Evolutionary conservation across 1,140 invertebrate species (phyloP).

Genomic region (Ridgeia piscesae): DNA sequence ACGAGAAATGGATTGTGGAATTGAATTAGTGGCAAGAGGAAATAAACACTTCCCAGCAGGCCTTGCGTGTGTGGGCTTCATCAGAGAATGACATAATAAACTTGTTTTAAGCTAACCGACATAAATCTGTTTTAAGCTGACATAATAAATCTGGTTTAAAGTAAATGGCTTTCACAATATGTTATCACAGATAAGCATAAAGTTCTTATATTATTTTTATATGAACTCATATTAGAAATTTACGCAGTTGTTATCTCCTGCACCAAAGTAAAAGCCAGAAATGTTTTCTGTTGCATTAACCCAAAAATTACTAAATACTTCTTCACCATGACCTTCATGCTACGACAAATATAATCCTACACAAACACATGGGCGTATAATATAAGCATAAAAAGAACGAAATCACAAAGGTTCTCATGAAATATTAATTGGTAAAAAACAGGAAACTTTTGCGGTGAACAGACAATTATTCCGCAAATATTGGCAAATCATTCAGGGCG

Average conservation of each 20-base stretch:
- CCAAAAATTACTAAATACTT: not conserved
- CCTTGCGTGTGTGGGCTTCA: not conserved
- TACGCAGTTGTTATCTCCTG: not conserved
- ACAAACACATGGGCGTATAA: not conserved
- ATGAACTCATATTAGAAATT: not conserved
- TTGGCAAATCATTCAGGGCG: not conserved
- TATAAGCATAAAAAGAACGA: not conserved
- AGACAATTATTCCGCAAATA: not conserved
- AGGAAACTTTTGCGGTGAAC: not conserved
- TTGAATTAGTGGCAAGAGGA: not conserved
- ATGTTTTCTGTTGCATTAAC: not conserved
- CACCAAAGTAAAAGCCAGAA: not conserved
- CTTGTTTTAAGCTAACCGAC: not conserved
- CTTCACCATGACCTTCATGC: not conserved
- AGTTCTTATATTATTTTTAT: not conserved
- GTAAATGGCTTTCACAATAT: not conserved
- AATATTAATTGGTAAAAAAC: not conserved
- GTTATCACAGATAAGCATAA: not conserved
- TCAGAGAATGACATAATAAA: not conserved
- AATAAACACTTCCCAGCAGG: not conserved
- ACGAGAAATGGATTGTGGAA: not conserved
- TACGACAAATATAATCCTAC: not conserved
- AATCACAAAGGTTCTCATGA: conserved; percentile 5
- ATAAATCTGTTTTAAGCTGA: too few species aligned
- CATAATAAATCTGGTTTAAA: too few species aligned